A percentile compares a stretch with the other conserved stretches of the same genome.
These are phyloP conservation scores for Gastracanthus pulcherrimus DNA, from an alignment of 2,888 invertebrate genomes.

Conservation along the genomic window DNA sequence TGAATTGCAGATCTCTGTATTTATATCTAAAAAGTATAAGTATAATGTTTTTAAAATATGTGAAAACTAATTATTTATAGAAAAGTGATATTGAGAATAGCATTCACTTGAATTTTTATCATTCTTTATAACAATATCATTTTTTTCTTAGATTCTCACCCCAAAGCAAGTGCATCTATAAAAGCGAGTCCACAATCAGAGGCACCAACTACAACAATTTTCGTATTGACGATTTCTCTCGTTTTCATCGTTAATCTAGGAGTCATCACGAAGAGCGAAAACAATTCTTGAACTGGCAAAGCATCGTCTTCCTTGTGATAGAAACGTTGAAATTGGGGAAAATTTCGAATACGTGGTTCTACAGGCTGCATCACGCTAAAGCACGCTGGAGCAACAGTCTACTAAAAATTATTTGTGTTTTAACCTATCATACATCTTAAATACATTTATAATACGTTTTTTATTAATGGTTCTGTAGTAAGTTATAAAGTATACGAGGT, in stretches of 20 bases:
- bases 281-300: conserved; percentile 68
- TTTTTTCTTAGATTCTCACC: conserved; percentile 76
- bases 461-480: too few species aligned
- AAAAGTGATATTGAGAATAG: too few species aligned
- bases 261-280: conserved; percentile 81
- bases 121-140: too few species aligned
- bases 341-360: conserved; percentile 66
- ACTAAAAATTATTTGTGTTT: not conserved
- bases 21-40: conserved; percentile 13
- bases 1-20: conserved; percentile 79
- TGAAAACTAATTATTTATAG: too few species aligned
- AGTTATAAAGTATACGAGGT: too few species aligned
- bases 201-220: conserved; percentile 84
- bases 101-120: too few species aligned
- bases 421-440: not conserved
- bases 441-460: not conserved
- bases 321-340: conserved; percentile 61
- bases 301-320: conserved; percentile 19
- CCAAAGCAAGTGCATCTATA: conserved; percentile 81
- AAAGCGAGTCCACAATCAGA: conserved; percentile 83
- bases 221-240: conserved; percentile 80
- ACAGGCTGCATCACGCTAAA: conserved; percentile 76
- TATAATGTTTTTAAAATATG: too few species aligned
- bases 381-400: conserved; percentile 61
- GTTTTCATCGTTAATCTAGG: conserved; percentile 79